Evolutionary conservation across 2,888 invertebrate genomes (phyloP).

Genomic region (Linnaemya vulpina): DNA sequence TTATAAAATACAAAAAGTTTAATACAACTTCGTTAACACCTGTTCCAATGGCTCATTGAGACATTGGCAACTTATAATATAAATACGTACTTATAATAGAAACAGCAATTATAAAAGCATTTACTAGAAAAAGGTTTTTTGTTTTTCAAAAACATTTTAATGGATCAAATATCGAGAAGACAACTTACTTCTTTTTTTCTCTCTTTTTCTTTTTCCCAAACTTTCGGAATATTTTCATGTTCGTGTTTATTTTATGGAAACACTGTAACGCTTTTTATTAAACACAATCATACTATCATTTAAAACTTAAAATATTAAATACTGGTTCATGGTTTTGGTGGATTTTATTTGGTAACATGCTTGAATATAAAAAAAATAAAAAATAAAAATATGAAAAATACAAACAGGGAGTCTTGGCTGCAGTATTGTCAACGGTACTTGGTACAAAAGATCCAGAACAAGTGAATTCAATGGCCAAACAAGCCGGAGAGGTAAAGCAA

Average conservation of each 20-base stretch:
- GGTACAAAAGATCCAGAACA: slow-evolving; percentile 96
- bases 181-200: slow-evolving; percentile 69
- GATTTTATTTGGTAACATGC: slow-evolving; percentile 77
- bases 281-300: slow-evolving; percentile 59
- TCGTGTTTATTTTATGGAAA: slow-evolving; percentile 61
- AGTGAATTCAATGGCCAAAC: slow-evolving; percentile 96
- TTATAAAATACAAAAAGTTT: no score
- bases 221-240: slow-evolving; percentile 63
- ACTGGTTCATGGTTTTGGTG: slow-evolving; percentile 71
- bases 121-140: slow-evolving; percentile 44
- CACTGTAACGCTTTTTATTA: slow-evolving; percentile 50
- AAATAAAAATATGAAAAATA: slow-evolving; percentile 69
- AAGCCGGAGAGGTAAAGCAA: slow-evolving; percentile 94
- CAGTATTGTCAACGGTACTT: slow-evolving; percentile 94
- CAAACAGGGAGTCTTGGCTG: slow-evolving; percentile 94
- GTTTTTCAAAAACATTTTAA: not conserved
- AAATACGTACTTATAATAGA: not conserved
- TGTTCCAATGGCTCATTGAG: no score
- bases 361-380: slow-evolving; percentile 78
- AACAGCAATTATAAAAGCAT: slow-evolving; percentile 47
- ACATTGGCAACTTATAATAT: no score
- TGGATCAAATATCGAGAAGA: slow-evolving; percentile 29
- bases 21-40: no score
- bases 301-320: slow-evolving; percentile 63
- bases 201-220: slow-evolving; percentile 67